A percentile compares a stretch with the other conserved stretches of the same genome.
phyloP scores from a whole-genome alignment of 1,140 invertebrate species.

The Gonatopus flavifemur region DNA sequence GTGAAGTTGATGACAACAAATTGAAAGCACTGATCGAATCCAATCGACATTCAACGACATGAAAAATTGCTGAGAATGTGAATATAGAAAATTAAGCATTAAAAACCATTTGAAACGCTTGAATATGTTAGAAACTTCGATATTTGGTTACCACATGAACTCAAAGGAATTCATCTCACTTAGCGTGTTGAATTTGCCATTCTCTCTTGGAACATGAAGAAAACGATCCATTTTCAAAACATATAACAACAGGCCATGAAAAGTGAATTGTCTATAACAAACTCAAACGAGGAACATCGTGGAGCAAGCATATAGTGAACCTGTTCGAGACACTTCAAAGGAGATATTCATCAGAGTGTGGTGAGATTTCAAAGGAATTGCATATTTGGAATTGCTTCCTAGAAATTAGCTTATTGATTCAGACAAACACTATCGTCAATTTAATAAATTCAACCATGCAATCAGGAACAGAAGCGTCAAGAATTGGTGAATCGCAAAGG shows the following conservation, averaged over 20 bases:
- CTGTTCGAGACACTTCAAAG: no score
- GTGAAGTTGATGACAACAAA: constrained; percentile 15
- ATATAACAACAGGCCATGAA: no score
- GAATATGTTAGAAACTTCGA: neutral
- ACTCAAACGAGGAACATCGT: no score
- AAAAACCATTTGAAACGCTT: neutral
- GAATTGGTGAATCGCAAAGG: constrained; percentile 7
- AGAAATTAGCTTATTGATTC: constrained; percentile 28
- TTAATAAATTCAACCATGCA: constrained; percentile 31
- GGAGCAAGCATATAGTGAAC: no score
- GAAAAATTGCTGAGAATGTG: constrained; percentile 3
- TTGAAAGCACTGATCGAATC: constrained; percentile 10
- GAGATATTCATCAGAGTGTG: neutral
- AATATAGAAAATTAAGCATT: neutral
- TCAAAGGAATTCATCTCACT: constrained; percentile 5
- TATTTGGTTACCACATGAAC: neutral
- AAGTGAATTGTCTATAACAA: no score
- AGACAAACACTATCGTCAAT: constrained; percentile 33
- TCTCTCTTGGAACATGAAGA: no score
- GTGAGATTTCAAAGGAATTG: constrained; percentile 8
- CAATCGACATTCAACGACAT: neutral
- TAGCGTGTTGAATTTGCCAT: no score
- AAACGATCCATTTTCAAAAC: no score
- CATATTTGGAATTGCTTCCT: constrained; percentile 28
- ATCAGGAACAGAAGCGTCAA: constrained; percentile 10